Base-by-base conservation (phyloP, 1,140 invertebrate genomes). In the Eupeodes corollae region DNA sequence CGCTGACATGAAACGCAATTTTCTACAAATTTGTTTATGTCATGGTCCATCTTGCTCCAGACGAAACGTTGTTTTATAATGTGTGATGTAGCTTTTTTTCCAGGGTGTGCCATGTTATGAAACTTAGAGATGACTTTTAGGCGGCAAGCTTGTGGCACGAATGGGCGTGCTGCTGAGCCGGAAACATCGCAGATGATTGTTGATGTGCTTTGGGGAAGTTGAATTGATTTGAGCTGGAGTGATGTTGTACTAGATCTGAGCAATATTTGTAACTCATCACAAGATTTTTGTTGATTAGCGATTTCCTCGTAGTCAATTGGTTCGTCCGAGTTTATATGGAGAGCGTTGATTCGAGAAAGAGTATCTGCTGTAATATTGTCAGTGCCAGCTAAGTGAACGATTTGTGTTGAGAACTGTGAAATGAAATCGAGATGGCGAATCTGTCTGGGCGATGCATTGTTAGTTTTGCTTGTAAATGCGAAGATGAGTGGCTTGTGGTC, bases 1-100 rank as follows among this genome's bases (percentile, higher is more conserved):
- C 45, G 34, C 37, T 69, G 67, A 43, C 66, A 69, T 6, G 44
- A 18, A 18, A 55, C 42, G 44, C 63, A 44, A 6, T 11, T 5
- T 44, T 44, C 9, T 33, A 19, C 32, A 6, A 11, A 31, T 32
- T 33, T 33, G n/a, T 14, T 13, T 6, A 44, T 44, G 12, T 44
- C 26, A 13, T 6, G n/a, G 16, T 44, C 12, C 21, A 44, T 44
- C 5, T 32, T n/a, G n/a, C n/a, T n/a, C n/a, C n/a, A n/a, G n/a
- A n/a, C n/a, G n/a, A n/a, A n/a, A n/a, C n/a, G n/a, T n/a, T n/a
- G n/a, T n/a, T n/a, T n/a, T n/a, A n/a, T n/a, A n/a, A n/a, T n/a
- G n/a, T n/a, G n/a, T n/a, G 41, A 14, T 18, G 14, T 42, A 9
- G 41, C 5, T 8, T 19, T 18, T 9, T 6, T 42, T 12, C 19